phyloP scores from a whole-genome alignment of 2,113 vertebrate species.

The Rostratula benghalensis region DNA sequence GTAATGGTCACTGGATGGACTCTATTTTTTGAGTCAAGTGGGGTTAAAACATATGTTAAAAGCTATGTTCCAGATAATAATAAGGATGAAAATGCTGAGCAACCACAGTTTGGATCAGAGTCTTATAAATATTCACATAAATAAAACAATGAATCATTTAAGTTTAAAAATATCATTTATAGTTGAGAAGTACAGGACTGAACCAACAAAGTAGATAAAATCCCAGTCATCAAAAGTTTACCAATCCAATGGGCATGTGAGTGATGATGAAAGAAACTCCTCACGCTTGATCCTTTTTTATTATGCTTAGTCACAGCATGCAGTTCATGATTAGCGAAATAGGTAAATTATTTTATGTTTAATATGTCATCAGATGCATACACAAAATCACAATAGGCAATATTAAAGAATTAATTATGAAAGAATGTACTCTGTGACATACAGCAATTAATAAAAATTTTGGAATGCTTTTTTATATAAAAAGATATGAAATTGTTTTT shows the following conservation, averaged over 20 bases:
- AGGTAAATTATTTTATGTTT: not conserved
- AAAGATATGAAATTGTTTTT: not conserved
- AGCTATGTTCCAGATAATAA: not conserved
- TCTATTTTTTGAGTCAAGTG: not conserved
- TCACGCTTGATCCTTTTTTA: not conserved
- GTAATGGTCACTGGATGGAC: not conserved
- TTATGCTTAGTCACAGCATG: not conserved
- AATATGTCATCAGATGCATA: not conserved
- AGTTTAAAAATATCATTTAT: not conserved
- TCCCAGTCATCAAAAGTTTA: not conserved
- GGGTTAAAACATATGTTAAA: not conserved
- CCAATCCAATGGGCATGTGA: fast-evolving
- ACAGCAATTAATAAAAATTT: not conserved
- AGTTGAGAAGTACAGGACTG: not conserved
- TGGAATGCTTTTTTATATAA: not conserved
- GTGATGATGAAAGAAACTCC: not conserved
- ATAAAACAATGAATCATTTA: not conserved
- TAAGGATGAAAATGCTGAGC: not conserved
- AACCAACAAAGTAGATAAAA: not conserved
- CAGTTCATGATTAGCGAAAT: not conserved
- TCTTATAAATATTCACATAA: not conserved
- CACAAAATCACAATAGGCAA: not conserved
- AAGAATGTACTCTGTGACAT: not conserved
- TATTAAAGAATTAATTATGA: not conserved
- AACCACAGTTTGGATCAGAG: not conserved